Base-by-base conservation (phyloP, 2,113 vertebrate species). In the Leptodactylus fuscus region DNA sequence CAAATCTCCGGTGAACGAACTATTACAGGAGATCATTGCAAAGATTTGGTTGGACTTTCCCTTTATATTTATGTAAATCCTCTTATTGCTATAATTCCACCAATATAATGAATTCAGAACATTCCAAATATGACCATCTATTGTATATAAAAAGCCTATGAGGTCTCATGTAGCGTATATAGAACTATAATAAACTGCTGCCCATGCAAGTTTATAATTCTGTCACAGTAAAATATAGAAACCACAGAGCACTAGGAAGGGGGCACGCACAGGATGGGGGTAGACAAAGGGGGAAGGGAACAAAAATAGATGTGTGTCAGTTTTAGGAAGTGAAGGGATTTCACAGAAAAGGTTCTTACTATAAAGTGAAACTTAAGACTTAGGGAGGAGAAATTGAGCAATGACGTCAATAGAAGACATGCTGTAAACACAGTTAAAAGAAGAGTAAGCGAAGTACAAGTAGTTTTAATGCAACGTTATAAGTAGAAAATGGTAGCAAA, bases 271-370 rank as follows among this genome's bases (percentile, higher is more conserved):
- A 36, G 51, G 27, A 9, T 34, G 51, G 48, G 51, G 51, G 49
- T 4, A 38, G 41, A n/a, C n/a, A 32, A 24, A 58, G n/a, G 32
- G 48, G 22, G 82, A 22, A 24, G 41, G 55, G 38, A 32, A 16
- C 11, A 65, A 32, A 46, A 18, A 38, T 77, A 48, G 11, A 16
- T 65, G 5, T 65, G 82, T 46, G 55, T 84, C 82, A 84, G 36
- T 65, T 65, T 84, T 65, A 84, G 82, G 82, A 84, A 84, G 82
- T 65, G 48, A 46, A 65, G 55, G 38, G 82, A 77, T 84, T 84
- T 84, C 73, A 84, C 82, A 84, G 82, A 84, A 84, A 83, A 55
- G 36, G 18, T 46, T 65, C 38, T 84, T 84, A 65, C 82, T 65
- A 76, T 84, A 77, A 84, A 84, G 12, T 65, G 82, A 84, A 84